Conservation (phyloP, 37 sponge, comb jelly and placozoan species). For the Aplysina aerophoba region DNA sequence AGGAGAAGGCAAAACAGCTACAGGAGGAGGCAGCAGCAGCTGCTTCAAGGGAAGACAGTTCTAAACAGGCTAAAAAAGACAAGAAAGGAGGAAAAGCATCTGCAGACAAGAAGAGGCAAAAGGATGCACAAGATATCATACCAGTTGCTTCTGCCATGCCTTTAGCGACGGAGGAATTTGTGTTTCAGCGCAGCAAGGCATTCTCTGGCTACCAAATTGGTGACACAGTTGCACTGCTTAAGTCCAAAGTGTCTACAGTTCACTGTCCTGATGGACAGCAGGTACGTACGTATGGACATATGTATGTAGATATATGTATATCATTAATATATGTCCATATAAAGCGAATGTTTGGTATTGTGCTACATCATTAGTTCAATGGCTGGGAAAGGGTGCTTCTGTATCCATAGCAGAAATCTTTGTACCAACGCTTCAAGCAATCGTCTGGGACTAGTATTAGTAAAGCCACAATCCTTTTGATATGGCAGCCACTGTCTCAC, state of each 20-base stretch:
- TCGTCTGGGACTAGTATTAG: too few relatives aligned
- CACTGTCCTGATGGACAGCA: slow-evolving; percentile 57
- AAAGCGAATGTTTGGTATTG: too few relatives aligned
- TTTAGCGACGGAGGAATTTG: slow-evolving; percentile 2
- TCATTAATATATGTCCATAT: too few relatives aligned
- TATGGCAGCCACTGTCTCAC: too few relatives aligned
- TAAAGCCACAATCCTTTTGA: too few relatives aligned
- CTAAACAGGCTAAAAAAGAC: slow-evolving; percentile 22
- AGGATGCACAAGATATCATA: slow-evolving; percentile 3
- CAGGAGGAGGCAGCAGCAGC: slow-evolving; percentile 22
- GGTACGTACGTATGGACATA: slow-evolving; percentile 7
- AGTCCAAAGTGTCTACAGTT: slow-evolving; percentile 25
- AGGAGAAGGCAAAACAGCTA: slow-evolving; percentile 21
- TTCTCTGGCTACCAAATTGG: slow-evolving; percentile 66
- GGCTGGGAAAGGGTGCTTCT: too few relatives aligned
- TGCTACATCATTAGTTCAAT: too few relatives aligned
- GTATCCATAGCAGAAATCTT: too few relatives aligned
- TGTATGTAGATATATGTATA: neutral
- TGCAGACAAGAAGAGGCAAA: slow-evolving; percentile 41
- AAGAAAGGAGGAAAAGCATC: slow-evolving; percentile 21
- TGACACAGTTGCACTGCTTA: slow-evolving; percentile 45
- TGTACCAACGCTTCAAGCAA: too few relatives aligned
- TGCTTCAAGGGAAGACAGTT: slow-evolving; percentile 7
- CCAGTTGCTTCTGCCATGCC: neutral
- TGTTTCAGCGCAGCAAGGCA: slow-evolving; percentile 32